Evolutionary conservation across 1,140 invertebrate species (phyloP), one percentile per base, ranked within the genome.

Genomic region (Drosophila tristis): DNA sequence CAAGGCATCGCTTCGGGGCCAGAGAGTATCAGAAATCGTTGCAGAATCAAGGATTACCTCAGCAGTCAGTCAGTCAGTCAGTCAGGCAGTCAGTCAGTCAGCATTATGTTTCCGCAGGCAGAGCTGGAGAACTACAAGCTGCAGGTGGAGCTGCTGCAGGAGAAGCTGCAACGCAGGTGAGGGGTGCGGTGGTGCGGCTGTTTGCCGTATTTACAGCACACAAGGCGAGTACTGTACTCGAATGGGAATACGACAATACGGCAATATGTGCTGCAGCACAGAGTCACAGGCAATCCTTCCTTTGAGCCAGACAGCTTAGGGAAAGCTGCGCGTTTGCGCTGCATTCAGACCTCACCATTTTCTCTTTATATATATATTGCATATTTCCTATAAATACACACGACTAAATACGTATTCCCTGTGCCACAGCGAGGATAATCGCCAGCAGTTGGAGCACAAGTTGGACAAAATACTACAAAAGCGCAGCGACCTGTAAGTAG

Each of bases 61-160:
- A 31, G 9, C 31, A 31, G 31, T 31, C 3, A 31, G 47, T 16
- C 16, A 16, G 16, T 16, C 16, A 16, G 16, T n/a, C n/a, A n/a
- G n/a, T n/a, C n/a, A n/a, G n/a, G n/a, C n/a, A n/a, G n/a, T n/a
- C 76, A 45, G 16, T 16, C 42, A 62, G 59, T 42, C 42, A 31
- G 8, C 29, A 31, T 7, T 7, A 92, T 92, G 91, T 89, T 66
- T 70, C 90, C 91, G 5, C 90, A 91, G 62, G 81, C 90, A 0
- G 91, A 91, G 73, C 57, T 92, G 53, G 91, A 92, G 65, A 92
- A 91, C 44, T 92, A 92, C 53, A 92, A 91, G 79, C 59, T 92
- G 73, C 91, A 92, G 72, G 91, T 92, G 65, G 91, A 92, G 66
- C 49, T 92, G 43, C 76, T 92, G 0, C 90, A 92, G 51, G 91